Evolutionary conservation across 2,888 invertebrate species (phyloP).

Genomic region (Thera obeliscata): DNA sequence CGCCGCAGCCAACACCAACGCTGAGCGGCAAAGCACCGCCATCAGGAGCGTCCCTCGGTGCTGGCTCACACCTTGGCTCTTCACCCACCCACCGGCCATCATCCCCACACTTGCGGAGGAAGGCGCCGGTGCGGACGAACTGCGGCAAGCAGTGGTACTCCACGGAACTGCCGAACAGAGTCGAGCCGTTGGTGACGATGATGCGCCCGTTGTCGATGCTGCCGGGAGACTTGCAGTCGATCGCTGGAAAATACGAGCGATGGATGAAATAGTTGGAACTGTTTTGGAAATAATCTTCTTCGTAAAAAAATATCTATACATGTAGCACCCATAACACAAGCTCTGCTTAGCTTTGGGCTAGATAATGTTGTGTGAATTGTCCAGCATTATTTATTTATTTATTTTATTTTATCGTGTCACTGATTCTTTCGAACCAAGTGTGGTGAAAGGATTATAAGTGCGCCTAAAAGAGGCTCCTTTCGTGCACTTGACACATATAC

Average conservation of each 20-base stretch:
- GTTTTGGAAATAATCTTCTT: too few relatives aligned
- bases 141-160: constrained; percentile 96
- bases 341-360: too few relatives aligned
- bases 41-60: constrained; percentile 88
- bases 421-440: too few relatives aligned
- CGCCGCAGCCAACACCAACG: constrained; percentile 93
- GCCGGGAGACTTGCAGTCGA: constrained; percentile 92
- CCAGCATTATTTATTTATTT: too few relatives aligned
- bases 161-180: constrained; percentile 92
- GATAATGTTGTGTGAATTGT: too few relatives aligned
- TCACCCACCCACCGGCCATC: constrained; percentile 95
- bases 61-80: constrained; percentile 91
- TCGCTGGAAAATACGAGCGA: constrained; percentile 80
- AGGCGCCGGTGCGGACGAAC: constrained; percentile 92
- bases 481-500: too few relatives aligned
- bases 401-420: too few relatives aligned
- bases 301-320: too few relatives aligned
- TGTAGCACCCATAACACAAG: too few relatives aligned
- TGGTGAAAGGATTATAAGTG: too few relatives aligned
- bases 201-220: constrained; percentile 93
- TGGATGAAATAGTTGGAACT: not conserved
- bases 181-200: constrained; percentile 93
- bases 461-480: too few relatives aligned
- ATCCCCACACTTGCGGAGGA: constrained; percentile 92
- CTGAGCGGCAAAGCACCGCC: constrained; percentile 90